A percentile compares a stretch with the other conserved stretches of the same genome.
Conservation (phyloP, 2,113 vertebrate genomes). For the Oxyruncus cristatus region DNA sequence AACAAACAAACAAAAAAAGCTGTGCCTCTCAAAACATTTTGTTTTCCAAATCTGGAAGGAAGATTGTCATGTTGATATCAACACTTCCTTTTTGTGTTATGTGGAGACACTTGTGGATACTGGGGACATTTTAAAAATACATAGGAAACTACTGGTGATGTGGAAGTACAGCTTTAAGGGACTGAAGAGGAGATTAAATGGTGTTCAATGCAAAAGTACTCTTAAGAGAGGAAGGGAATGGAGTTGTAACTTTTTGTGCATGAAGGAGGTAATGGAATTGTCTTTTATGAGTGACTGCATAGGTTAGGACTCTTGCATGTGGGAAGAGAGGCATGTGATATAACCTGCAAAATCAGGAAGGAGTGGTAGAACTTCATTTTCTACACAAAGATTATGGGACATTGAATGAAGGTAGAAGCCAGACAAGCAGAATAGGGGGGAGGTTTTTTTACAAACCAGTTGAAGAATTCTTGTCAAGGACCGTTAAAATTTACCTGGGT, state of each 20-base stretch:
- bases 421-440: not conserved
- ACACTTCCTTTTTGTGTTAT: not conserved
- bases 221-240: not conserved
- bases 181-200: not conserved
- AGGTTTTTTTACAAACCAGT: fast-evolving
- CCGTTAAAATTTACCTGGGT: not conserved
- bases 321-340: not conserved
- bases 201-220: not conserved
- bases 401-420: not conserved
- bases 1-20: not conserved
- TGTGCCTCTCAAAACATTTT: fast-evolving
- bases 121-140: not conserved
- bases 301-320: not conserved
- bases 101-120: not conserved
- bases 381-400: fast-evolving
- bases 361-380: not conserved
- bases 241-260: not conserved
- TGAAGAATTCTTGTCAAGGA: not conserved
- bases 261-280: not conserved
- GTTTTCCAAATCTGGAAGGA: not conserved
- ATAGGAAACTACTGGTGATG: not conserved
- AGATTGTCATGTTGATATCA: not conserved
- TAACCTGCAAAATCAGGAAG: not conserved
- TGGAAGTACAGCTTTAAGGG: not conserved
- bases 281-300: not conserved